Evolutionary conservation across 2,888 invertebrate genomes (phyloP), one percentile per base, ranked within the genome.

Genomic region (Cephus runcator): DNA sequence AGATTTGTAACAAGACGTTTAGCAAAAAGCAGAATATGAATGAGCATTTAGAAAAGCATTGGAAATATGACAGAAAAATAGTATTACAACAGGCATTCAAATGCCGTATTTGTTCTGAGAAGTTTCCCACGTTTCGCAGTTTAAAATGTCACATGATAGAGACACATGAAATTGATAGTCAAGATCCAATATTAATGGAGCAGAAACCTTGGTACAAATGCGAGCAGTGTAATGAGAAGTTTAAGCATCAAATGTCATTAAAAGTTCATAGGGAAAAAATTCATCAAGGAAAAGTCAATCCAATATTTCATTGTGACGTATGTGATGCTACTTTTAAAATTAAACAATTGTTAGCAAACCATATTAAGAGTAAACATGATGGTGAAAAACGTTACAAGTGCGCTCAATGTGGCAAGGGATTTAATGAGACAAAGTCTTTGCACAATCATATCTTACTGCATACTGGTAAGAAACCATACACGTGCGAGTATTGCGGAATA

Each of bases 11-110:
- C 56, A 86, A 87, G 6, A 82, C 85, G 4, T 86, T 84, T 33
- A 81, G 83, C 40, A 87, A 87, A 12, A 86, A 86, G 35, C 87
- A 86, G 73, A 85, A 87, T 73, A 80, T 84, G 82, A 85, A 87
- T 34, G 86, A 86, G 31, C 86, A 87, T 77, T 77, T 86, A 69
- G 86, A 86, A 30, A 87, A 83, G n/a, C 86, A 86, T 75, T 86
- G 86, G 86, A 85, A 84, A 30, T 78, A 80, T 11, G 85, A 87
- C 73, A 85, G 81, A 34, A 85, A 75, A 34, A 75, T 86, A 31
- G 74, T 69, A 4, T 73, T 85, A 31, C 80, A 82, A 11, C 82
- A 77, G 34, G 68, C 81, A 69, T 86, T 86, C 34, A 83, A 81
- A 23, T 86, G 86, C 34, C 80, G 83, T 4, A 68, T 84, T 76